phyloP scores from a whole-genome alignment of 2,888 invertebrate species.

The Himalopsyche kuldschensis region DNA sequence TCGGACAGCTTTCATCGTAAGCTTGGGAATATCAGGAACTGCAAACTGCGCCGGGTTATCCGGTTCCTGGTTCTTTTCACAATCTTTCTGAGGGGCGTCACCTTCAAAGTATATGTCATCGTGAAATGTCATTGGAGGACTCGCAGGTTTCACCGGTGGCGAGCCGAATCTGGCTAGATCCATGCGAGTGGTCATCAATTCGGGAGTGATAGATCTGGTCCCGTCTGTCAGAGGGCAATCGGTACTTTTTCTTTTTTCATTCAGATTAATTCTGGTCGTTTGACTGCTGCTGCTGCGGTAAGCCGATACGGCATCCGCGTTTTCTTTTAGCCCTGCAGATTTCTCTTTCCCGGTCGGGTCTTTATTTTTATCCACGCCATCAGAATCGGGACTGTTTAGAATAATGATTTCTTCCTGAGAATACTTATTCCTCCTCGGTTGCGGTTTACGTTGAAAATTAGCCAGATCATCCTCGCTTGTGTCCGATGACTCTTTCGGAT shows the following conservation, averaged over 20 bases:
- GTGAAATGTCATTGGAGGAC: conserved; percentile 15
- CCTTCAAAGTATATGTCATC: conserved; percentile 33
- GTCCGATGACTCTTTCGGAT: not conserved
- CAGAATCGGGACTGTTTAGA: not conserved
- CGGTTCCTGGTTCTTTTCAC: not conserved
- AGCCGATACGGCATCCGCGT: not conserved
- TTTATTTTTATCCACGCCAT: not conserved
- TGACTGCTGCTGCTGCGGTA: not conserved
- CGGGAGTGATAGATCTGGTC: conserved; percentile 27
- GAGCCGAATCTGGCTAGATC: conserved; percentile 25
- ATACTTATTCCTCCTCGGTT: not conserved
- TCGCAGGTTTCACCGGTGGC: conserved; percentile 5
- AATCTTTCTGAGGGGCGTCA: conserved; percentile 8
- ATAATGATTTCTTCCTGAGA: not conserved
- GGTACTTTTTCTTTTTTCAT: not conserved
- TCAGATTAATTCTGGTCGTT: not conserved
- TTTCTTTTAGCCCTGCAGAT: not conserved
- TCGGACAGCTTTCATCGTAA: not conserved
- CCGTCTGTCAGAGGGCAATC: not conserved
- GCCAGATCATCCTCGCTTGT: not conserved
- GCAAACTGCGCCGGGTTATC: not conserved
- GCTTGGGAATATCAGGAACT: conserved; percentile 28
- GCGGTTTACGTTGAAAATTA: not conserved
- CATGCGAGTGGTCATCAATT: conserved; percentile 13
- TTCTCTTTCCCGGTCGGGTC: not conserved